Evolutionary conservation across 2,888 invertebrate species (phyloP), one percentile per base, ranked within the genome.

Genomic region (Piscicola geometra): DNA sequence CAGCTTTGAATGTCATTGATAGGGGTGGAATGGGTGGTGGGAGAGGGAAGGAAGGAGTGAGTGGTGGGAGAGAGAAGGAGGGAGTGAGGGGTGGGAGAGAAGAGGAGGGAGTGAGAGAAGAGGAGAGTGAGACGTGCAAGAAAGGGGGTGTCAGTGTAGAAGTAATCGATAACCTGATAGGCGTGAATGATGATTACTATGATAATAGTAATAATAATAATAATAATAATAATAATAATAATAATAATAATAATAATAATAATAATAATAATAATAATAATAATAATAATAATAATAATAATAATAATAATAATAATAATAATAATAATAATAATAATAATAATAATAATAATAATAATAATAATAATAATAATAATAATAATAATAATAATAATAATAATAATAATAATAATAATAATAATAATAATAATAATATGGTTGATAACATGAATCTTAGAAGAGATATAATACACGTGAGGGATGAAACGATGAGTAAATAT

Each of bases 111-210:
- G 1, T 21, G 21, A 67, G 67, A 32, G 21, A 64, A 3, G 67
- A n/a, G 32, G 67, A 67, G 35, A 67, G 67, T 35, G 67, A 67
- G 67, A n/a, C n/a, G n/a, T n/a, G n/a, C n/a, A n/a, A n/a, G n/a
- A 67, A 32, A 67, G 15, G 1, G 67, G 32, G 32, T 30, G 33
- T 28, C 28, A 28, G 36, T 21, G 36, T n/a, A 35, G 47, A 64
- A 64, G 9, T 12, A n/a, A 21, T 21, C 21, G n/a, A 64, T 5
- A 64, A 64, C 21, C 0, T 25, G 30, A 25, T 0, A 18, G 32
- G 32, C n/a, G 32, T 30, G 2, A 15, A 41, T 70, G 47, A 70
- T 41, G 25, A 70, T 36, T 21, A 70, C 25, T n/a, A 2, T 1
- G 47, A 70, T 47, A 12, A 33, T 32, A 1, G 28, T 36, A 15